These are phyloP conservation scores for Melinaea marsaeus DNA, from an alignment of 2,888 invertebrate species.

Conservation along the genomic window DNA sequence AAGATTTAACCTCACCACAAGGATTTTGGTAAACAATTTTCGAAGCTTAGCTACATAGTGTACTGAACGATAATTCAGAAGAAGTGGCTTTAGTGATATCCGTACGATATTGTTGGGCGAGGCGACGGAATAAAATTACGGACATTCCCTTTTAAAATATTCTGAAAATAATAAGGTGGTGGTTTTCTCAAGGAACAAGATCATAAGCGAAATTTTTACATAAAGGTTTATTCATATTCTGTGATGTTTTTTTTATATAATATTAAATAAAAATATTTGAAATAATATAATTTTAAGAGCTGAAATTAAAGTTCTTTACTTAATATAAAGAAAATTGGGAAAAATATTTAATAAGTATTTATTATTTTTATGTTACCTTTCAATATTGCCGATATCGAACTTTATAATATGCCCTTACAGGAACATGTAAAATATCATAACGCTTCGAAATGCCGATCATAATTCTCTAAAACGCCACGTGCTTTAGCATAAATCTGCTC, in stretches of 20 bases:
- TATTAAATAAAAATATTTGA: no score
- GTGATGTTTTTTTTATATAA: no score
- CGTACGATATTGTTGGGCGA: slow-evolving; percentile 35
- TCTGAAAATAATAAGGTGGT: background rate
- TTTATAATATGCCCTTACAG: slow-evolving; percentile 21
- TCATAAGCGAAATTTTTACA: no score
- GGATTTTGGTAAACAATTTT: slow-evolving; percentile 22
- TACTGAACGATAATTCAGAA: slow-evolving; percentile 34
- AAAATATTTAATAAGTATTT: slow-evolving; percentile 24
- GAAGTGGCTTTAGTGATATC: slow-evolving; percentile 33
- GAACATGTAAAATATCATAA: slow-evolving; percentile 34
- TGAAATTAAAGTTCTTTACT: no score
- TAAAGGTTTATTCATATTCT: no score
- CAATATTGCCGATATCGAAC: slow-evolving; percentile 13
- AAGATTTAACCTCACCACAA: slow-evolving; percentile 16
- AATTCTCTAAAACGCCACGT: slow-evolving; percentile 54
- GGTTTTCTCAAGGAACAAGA: no score
- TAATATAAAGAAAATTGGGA: slow-evolving; percentile 12
- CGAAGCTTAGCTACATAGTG: slow-evolving; percentile 18
- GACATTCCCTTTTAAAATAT: slow-evolving; percentile 37
- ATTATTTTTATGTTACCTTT: no score
- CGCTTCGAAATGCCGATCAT: slow-evolving; percentile 54
- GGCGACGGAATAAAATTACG: slow-evolving; percentile 44
- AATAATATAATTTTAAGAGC: no score
- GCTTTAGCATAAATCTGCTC: slow-evolving; percentile 59